phyloP scores from a whole-genome alignment of 1,140 invertebrate species.

The Lordiphosa clarofinis region DNA sequence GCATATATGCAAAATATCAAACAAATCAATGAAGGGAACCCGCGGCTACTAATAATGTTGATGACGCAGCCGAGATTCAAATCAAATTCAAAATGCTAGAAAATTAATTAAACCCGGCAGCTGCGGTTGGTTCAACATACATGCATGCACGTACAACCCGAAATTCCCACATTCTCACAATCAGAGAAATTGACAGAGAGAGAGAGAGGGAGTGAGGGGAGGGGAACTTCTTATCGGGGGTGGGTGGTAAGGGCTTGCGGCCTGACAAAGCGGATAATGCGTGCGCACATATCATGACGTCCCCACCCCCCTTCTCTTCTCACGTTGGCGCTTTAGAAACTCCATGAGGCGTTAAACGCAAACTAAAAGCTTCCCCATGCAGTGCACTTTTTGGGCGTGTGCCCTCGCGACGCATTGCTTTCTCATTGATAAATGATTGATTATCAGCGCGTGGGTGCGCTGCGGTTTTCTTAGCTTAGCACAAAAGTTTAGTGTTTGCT shows the following conservation, averaged over 20 bases:
- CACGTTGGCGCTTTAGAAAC: conserved; percentile 38
- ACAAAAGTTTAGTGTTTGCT: conserved; percentile 74
- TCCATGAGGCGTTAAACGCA: conserved; percentile 75
- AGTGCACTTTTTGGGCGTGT: conserved; percentile 62
- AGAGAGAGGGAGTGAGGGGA: neutral
- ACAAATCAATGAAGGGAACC: conserved; percentile 38
- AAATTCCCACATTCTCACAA: conserved; percentile 16
- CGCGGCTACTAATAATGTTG: conserved; percentile 41
- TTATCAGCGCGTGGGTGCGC: conserved; percentile 66
- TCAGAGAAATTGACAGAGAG: neutral
- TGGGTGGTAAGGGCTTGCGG: conserved; percentile 30
- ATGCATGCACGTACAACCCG: neutral
- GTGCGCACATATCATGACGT: conserved; percentile 33
- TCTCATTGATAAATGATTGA: conserved; percentile 74
- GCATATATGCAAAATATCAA: conserved; percentile 20
- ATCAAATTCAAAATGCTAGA: conserved; percentile 61
- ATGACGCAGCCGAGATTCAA: conserved; percentile 55
- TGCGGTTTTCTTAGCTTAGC: conserved; percentile 66
- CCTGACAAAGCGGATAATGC: conserved; percentile 51
- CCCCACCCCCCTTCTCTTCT: conserved; percentile 1
- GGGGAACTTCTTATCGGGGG: conserved; percentile 22
- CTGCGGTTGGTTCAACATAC: conserved; percentile 46
- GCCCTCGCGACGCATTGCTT: conserved; percentile 34
- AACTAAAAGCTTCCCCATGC: conserved; percentile 63
- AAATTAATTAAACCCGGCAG: conserved; percentile 68